These are phyloP conservation scores for Drosophila novamexicana DNA, from an alignment of 1,140 invertebrate genomes.

Conservation along the genomic window DNA sequence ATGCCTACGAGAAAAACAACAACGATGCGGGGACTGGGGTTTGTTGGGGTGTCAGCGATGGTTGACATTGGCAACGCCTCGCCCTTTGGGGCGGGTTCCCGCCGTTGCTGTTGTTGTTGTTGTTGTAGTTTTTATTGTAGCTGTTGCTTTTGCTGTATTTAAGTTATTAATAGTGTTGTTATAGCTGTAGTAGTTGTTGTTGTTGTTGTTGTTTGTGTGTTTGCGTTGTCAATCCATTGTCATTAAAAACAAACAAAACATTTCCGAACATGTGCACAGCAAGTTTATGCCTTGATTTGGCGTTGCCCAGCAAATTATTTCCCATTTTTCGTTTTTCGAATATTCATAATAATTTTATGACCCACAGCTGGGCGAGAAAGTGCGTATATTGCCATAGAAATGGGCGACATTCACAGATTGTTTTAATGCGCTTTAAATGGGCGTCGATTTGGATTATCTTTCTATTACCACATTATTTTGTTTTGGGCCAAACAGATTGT, in stretches of 20 bases:
- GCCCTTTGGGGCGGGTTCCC: constrained; percentile 6
- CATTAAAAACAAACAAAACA: constrained; percentile 75
- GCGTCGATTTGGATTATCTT: constrained; percentile 5
- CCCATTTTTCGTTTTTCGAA: constrained; percentile 10
- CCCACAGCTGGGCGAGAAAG: constrained; percentile 6
- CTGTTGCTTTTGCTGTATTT: constrained; percentile 55
- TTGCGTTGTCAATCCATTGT: constrained; percentile 74
- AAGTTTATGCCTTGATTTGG: constrained; percentile 51
- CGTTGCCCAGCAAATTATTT: constrained; percentile 32
- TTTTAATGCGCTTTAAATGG: constrained; percentile 35
- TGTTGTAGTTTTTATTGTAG: constrained; percentile 10
- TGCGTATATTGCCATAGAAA: constrained; percentile 40
- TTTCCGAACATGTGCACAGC: constrained; percentile 41
- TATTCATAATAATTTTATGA: constrained; percentile 46
- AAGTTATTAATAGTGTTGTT: constrained; percentile 75
- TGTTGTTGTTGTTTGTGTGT: constrained; percentile 40
- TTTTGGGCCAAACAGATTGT: background rate
- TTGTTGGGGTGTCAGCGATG: constrained; percentile 73
- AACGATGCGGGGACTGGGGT: constrained; percentile 35
- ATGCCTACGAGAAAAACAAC: constrained; percentile 44
- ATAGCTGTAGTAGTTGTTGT: constrained; percentile 23
- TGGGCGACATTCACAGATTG: constrained; percentile 1
- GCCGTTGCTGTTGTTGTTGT: constrained; percentile 2
- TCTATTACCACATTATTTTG: constrained; percentile 21
- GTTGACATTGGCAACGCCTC: constrained; percentile 77